These are phyloP conservation scores for Leptoclinus maculatus DNA, from an alignment of 2,797 vertebrate species.

Conservation along the genomic window DNA sequence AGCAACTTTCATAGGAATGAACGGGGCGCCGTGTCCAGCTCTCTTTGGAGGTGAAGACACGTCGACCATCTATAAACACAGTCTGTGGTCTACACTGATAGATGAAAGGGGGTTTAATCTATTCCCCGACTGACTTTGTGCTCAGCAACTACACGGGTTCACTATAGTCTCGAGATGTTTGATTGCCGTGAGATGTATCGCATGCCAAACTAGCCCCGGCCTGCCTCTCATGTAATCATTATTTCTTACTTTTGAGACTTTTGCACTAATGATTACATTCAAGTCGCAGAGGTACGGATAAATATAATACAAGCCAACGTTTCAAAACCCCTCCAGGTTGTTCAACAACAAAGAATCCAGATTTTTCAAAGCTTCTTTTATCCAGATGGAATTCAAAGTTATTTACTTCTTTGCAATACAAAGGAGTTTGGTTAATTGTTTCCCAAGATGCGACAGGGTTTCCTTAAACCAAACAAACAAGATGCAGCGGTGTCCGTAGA, in stretches of 20 bases:
- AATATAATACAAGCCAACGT: slow-evolving; percentile 1
- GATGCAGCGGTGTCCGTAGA: background rate
- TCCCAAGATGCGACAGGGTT: background rate
- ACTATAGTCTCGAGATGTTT: background rate
- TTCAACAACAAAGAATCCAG: slow-evolving; percentile 3
- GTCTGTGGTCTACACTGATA: too few relatives aligned
- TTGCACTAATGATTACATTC: background rate
- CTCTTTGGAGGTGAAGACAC: too few relatives aligned
- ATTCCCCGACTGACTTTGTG: too few relatives aligned
- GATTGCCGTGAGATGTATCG: slow-evolving; percentile 3
- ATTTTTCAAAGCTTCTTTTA: slow-evolving; percentile 27
- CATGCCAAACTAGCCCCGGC: background rate
- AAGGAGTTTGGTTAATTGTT: slow-evolving; percentile 15
- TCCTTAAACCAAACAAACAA: background rate
- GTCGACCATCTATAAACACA: too few relatives aligned
- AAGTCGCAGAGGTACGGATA: slow-evolving; percentile 10
- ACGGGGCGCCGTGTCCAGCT: too few relatives aligned
- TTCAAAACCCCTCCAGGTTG: background rate
- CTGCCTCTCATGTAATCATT: slow-evolving; percentile 4
- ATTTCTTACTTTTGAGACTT: slow-evolving; percentile 10
- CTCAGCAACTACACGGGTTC: background rate
- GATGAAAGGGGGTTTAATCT: too few relatives aligned
- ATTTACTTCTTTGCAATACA: slow-evolving; percentile 1
- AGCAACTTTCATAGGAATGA: too few relatives aligned
- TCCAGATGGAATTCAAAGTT: slow-evolving; percentile 14